Evolutionary conservation across 2,888 invertebrate species (phyloP), one percentile per base, ranked within the genome.

Genomic region (Baccha elongata): DNA sequence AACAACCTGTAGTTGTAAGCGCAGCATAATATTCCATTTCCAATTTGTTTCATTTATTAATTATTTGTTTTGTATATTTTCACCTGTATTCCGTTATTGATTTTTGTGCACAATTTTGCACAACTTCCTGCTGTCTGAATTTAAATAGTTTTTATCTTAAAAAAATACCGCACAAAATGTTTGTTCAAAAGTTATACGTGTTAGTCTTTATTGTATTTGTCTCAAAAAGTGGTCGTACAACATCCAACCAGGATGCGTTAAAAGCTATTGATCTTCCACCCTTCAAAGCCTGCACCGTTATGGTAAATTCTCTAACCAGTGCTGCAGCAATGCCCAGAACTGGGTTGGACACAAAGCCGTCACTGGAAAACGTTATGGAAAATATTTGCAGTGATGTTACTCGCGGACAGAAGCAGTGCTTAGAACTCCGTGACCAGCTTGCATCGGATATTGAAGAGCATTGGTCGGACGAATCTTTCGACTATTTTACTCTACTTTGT

Each of bases 321-420:
- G 55, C 68, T 3, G n/a, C 6, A 97, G 98, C 98, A 89, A 96
- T 97, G 89, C 94, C 96, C 87, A 96, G 96, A 86, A 91, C 96
- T 64, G 94, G 94, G 60, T 94, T 94, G 1, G 98, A 98, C 89
- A 93, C 95, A 84, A 94, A 93, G 8, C 97, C 98, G 89, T 98
- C 98, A 92, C 94, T 98, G 73, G 93, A 99, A 55, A 91, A 98
- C 42, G 94, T 98, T 65, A 96, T 97, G 90, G 98, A 98, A 87
- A 92, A 94, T 19, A 91, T 98, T 6, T 99, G 99, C 89, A 93
- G 93, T 13, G 96, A 96, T 79, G 92, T 94, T 0, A 91, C 91
- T 50, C 94, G 94, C 85, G 94, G 95, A 35, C 93, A 94, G 86
- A 92, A 94, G 42, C 94, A 98, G 91, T 99, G 98, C 88, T 95